Base-by-base conservation (phyloP, 2,888 invertebrate genomes). In the Pristionchus maxplancki region DNA sequence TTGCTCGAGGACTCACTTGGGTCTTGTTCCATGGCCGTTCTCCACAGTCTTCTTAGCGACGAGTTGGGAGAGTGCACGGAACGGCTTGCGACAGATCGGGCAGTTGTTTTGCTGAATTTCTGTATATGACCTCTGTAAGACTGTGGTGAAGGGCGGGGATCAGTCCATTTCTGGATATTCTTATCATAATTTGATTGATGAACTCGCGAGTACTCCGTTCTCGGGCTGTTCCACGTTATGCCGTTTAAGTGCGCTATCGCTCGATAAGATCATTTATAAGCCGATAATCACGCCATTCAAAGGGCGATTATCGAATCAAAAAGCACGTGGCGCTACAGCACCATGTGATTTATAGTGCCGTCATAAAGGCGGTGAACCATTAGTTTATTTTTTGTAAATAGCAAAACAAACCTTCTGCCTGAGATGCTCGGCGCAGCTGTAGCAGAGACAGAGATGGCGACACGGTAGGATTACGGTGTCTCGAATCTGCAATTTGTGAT, bases 81-180 rank as follows among this genome's bases (percentile, higher is more conserved):
- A 99, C 17, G 99, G 99, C n/a, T 98, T 97, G 90, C 99, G 96
- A 95, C 99, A 99, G 92, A 99, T 99, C 13, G 99, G 99, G 94
- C 99, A 99, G 95, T 98, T 99, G 95, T 98, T 99, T 44, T 98
- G 98, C 96, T 95, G 89, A 44, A 44, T 9, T 44, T 62, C 28
- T 37, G n/a, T n/a, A n/a, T n/a, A n/a, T n/a, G n/a, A n/a, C n/a
- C n/a, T n/a, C n/a, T 86, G 58, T 44, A 9, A 58, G 20, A 20
- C 58, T 15, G 17, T 58, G 4, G 8, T 24, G 17, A 58, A n/a
- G n/a, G n/a, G n/a, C n/a, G n/a, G n/a, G n/a, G n/a, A n/a, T n/a
- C n/a, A n/a, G n/a, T n/a, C n/a, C n/a, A n/a, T n/a, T n/a, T n/a
- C n/a, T n/a, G n/a, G n/a, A n/a, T n/a, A n/a, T n/a, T n/a, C n/a